A percentile compares a stretch with the other conserved stretches of the same genome.
Conservation (phyloP, 2,113 vertebrate genomes). For the Carassius carassius region DNA sequence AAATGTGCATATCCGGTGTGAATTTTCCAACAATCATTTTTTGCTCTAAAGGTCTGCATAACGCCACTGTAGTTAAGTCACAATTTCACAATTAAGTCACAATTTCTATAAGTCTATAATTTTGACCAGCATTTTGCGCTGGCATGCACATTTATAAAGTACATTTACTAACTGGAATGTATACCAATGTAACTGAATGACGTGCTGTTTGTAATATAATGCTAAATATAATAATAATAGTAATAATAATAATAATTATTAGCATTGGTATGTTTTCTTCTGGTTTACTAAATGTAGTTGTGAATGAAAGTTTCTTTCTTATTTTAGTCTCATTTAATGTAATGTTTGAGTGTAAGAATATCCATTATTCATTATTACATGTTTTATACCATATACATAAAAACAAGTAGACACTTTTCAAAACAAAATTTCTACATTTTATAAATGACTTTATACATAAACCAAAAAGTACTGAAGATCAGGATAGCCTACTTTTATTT, state of each 20-base stretch:
- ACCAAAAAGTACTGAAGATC: too few relatives aligned
- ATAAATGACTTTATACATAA: background rate
- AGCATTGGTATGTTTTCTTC: background rate
- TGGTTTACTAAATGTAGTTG: background rate
- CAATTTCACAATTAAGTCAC: background rate
- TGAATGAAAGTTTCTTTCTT: background rate
- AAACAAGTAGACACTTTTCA: background rate
- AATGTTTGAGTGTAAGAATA: background rate
- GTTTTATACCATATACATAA: background rate
- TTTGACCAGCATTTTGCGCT: background rate
- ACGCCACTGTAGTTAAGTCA: background rate
- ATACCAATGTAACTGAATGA: background rate
- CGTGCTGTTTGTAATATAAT: background rate
- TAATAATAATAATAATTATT: background rate
- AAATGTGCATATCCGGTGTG: slow-evolving; percentile 42
- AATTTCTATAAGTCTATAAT: background rate
- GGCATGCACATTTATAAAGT: background rate
- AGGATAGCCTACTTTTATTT: too few relatives aligned
- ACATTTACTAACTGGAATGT: background rate
- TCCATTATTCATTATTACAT: background rate
- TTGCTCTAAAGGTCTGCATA: background rate
- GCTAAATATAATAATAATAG: background rate
- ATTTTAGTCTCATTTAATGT: background rate
- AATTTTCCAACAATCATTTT: slow-evolving; percentile 22
- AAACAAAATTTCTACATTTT: background rate